These are phyloP conservation scores for Rapana venosa DNA, from an alignment of 2,888 invertebrate species.

Conservation along the genomic window DNA sequence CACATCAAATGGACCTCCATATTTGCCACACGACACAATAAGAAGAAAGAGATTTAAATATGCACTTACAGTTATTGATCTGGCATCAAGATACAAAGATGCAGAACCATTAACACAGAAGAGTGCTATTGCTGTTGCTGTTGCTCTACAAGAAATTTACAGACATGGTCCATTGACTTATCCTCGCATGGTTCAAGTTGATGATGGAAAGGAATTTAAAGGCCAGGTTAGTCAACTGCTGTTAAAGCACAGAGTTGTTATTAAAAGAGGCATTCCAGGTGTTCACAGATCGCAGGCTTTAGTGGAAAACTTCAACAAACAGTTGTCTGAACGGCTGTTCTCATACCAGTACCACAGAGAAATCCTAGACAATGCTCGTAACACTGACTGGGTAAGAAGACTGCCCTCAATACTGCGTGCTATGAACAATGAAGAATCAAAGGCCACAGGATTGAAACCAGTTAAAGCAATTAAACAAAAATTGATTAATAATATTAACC, in stretches of 20 bases:
- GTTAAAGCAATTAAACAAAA: neutral
- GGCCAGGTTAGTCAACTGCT: neutral
- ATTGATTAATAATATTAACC: neutral
- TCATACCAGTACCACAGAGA: neutral
- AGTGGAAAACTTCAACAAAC: neutral
- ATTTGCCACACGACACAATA: conserved; percentile 13
- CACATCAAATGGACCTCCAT: conserved; percentile 25
- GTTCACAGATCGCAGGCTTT: neutral
- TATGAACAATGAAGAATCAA: neutral
- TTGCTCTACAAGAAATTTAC: conserved; percentile 20
- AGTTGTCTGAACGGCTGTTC: neutral
- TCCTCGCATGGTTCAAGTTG: conserved; percentile 18
- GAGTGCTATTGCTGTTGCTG: neutral
- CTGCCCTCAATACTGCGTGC: neutral
- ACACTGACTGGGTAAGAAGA: neutral
- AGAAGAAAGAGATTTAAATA: conserved; percentile 37
- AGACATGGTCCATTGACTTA: conserved; percentile 27
- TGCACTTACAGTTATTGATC: conserved; percentile 34
- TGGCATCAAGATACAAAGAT: conserved; percentile 25
- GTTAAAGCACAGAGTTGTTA: neutral
- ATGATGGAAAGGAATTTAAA: conserved; percentile 27
- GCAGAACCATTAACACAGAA: neutral
- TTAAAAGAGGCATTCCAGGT: neutral
- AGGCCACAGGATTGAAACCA: neutral
- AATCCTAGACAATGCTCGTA: neutral